phyloP scores from a whole-genome alignment of 2,888 invertebrate genomes.

The Zootermopsis nevadensis region DNA sequence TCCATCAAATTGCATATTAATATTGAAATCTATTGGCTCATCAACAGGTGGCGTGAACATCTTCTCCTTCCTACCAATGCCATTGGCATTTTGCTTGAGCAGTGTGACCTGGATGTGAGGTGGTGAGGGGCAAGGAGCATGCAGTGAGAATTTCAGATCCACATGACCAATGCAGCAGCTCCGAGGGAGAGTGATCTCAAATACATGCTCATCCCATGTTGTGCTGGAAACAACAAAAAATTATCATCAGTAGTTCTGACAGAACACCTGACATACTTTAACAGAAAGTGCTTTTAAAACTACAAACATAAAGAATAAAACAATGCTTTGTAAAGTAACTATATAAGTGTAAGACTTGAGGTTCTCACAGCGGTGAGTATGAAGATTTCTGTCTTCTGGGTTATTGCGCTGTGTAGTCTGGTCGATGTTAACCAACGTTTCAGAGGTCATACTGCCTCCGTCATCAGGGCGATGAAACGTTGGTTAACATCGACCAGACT shows the following conservation, averaged over 20 bases:
- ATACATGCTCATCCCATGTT: slow-evolving; percentile 93
- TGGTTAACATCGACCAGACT: too few relatives aligned
- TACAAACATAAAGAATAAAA: too few relatives aligned
- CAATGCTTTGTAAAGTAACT: too few relatives aligned
- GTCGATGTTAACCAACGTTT: too few relatives aligned
- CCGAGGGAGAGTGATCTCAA: slow-evolving; percentile 87
- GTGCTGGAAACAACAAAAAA: slow-evolving; percentile 63
- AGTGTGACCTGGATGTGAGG: slow-evolving; percentile 85
- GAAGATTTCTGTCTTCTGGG: too few relatives aligned
- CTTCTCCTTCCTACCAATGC: slow-evolving; percentile 66
- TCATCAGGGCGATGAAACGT: too few relatives aligned
- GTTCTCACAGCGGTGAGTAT: too few relatives aligned
- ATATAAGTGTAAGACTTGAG: too few relatives aligned
- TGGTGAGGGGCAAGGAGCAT: slow-evolving; percentile 78
- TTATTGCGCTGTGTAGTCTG: too few relatives aligned
- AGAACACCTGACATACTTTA: slow-evolving; percentile 39
- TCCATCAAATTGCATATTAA: slow-evolving; percentile 53
- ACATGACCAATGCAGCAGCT: slow-evolving; percentile 85
- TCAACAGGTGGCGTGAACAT: slow-evolving; percentile 62
- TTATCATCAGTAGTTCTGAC: not conserved
- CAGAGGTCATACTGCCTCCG: too few relatives aligned
- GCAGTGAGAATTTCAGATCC: slow-evolving; percentile 87
- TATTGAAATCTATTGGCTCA: slow-evolving; percentile 65
- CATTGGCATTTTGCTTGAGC: slow-evolving; percentile 75
- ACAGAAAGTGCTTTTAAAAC: too few relatives aligned